Evolutionary conservation across 2,797 vertebrate genomes (phyloP).

Genomic region (Menidia menidia): DNA sequence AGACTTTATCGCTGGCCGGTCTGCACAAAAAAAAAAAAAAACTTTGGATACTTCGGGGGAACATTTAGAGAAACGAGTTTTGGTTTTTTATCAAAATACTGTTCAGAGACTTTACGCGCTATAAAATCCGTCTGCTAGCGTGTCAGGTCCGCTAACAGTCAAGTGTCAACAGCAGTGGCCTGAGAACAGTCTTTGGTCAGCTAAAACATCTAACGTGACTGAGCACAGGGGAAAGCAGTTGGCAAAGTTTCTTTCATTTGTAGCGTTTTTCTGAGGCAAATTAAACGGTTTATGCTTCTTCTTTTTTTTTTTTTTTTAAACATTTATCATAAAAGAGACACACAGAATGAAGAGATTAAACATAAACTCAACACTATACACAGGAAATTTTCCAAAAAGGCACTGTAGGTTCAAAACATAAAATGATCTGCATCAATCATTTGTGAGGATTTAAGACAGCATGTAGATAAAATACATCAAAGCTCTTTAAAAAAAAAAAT

Average conservation of each 20-base stretch:
- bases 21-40: slow-evolving; percentile 5
- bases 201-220: slow-evolving; percentile 35
- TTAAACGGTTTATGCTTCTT: slow-evolving; percentile 7
- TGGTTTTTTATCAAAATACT: background rate
- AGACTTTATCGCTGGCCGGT: slow-evolving; percentile 30
- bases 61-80: slow-evolving; percentile 8
- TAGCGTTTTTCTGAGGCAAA: slow-evolving; percentile 36
- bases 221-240: slow-evolving; percentile 9
- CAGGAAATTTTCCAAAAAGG: slow-evolving; percentile 85
- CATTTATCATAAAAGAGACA: slow-evolving; percentile 59
- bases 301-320: slow-evolving; percentile 27
- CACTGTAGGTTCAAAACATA: slow-evolving; percentile 87
- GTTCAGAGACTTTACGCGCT: background rate
- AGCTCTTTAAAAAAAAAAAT: slow-evolving; percentile 35
- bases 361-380: slow-evolving; percentile 43
- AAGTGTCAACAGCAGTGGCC: slow-evolving; percentile 70
- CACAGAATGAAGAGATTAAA: slow-evolving; percentile 44
- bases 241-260: slow-evolving; percentile 14
- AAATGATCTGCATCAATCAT: slow-evolving; percentile 60
- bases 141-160: background rate
- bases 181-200: slow-evolving; percentile 92
- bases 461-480: slow-evolving; percentile 47
- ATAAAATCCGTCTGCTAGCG: background rate
- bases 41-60: slow-evolving; percentile 45
- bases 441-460: slow-evolving; percentile 50